phyloP scores from a whole-genome alignment of 2,888 invertebrate genomes.

The Epinotia nisella region DNA sequence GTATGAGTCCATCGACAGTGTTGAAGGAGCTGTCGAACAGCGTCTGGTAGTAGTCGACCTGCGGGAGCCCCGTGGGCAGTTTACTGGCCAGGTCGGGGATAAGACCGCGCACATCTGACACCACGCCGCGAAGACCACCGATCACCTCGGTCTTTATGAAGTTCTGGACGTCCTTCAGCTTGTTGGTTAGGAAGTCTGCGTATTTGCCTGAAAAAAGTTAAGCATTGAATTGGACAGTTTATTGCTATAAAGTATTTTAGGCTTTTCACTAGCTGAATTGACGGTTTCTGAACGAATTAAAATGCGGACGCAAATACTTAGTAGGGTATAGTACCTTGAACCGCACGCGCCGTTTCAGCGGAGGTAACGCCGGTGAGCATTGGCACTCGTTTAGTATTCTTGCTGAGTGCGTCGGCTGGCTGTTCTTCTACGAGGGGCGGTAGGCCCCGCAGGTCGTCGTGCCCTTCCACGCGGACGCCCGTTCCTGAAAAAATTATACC shows the following conservation, averaged over 20 bases:
- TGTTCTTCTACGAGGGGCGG: constrained; percentile 87
- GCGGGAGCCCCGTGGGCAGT: constrained; percentile 61
- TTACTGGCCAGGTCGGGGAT: constrained; percentile 58
- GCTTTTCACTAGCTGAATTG: background rate
- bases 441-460: constrained; percentile 87
- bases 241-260: constrained; percentile 3
- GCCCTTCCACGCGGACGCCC: constrained; percentile 88
- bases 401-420: constrained; percentile 86
- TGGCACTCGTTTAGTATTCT: constrained; percentile 84
- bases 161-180: constrained; percentile 65
- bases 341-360: constrained; percentile 88
- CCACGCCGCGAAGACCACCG: constrained; percentile 68
- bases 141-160: constrained; percentile 76
- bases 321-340: constrained; percentile 73
- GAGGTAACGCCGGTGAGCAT: constrained; percentile 89
- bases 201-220: constrained; percentile 65
- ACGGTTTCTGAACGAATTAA: background rate
- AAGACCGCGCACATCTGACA: constrained; percentile 66
- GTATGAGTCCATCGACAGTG: constrained; percentile 76
- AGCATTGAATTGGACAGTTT: background rate
- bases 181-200: constrained; percentile 65
- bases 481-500: constrained; percentile 67
- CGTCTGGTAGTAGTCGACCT: constrained; percentile 71
- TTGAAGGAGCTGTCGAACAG: constrained; percentile 66
- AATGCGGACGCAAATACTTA: too few species aligned